Evolutionary conservation across 2,888 invertebrate species (phyloP).

Genomic region (Eupithecia subumbrata): DNA sequence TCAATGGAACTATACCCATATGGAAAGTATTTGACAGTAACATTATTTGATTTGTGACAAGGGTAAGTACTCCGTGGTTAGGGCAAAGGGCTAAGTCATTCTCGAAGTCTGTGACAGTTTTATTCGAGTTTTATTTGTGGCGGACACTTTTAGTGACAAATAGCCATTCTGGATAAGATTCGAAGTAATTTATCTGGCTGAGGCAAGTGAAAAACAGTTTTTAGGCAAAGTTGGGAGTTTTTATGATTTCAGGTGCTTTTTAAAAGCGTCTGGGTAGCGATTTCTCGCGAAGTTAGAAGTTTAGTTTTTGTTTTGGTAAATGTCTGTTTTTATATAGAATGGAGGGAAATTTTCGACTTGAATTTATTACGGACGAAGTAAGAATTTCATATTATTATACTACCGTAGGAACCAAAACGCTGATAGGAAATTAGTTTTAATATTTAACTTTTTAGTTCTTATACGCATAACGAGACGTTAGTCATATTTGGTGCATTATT

Average conservation of each 20-base stretch:
- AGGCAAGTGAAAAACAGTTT: constrained; percentile 26
- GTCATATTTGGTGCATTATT: too few species aligned
- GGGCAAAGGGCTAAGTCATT: constrained; percentile 40
- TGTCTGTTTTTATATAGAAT: constrained; percentile 6
- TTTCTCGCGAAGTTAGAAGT: not conserved
- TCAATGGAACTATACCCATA: not conserved
- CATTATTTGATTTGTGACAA: constrained; percentile 6
- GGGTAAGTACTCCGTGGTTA: constrained; percentile 12
- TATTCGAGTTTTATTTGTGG: constrained; percentile 42
- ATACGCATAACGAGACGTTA: too few species aligned
- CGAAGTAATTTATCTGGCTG: constrained; percentile 29
- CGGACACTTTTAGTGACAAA: constrained; percentile 34
- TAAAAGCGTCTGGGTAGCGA: not conserved
- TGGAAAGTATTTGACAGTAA: constrained; percentile 2
- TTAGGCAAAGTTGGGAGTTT: constrained; percentile 10
- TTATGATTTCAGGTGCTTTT: constrained; percentile 19
- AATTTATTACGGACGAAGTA: not conserved
- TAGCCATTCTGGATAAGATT: constrained; percentile 27
- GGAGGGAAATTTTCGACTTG: not conserved
- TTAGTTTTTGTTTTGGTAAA: constrained; percentile 7
- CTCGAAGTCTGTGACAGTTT: constrained; percentile 41
- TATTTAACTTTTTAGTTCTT: not conserved
- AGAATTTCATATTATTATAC: not conserved
- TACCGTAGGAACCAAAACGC: not conserved
- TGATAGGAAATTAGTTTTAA: not conserved